Evolutionary conservation across 2,888 invertebrate species (phyloP).

Genomic region (Tenthredo distinguenda): DNA sequence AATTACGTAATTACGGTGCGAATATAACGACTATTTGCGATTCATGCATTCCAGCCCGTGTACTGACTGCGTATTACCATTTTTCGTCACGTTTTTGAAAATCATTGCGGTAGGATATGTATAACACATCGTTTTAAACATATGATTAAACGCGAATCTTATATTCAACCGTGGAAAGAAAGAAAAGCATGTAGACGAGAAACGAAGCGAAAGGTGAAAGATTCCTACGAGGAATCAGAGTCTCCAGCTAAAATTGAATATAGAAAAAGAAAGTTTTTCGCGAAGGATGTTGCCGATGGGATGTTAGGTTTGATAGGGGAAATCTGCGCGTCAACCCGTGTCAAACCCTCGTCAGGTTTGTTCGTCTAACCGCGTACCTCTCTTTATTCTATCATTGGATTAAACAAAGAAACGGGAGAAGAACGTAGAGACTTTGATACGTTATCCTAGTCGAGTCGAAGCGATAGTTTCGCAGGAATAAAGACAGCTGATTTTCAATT

Average conservation of each 20-base stretch:
- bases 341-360: slow-evolving; percentile 48
- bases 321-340: slow-evolving; percentile 45
- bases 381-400: slow-evolving; percentile 46
- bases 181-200: background rate
- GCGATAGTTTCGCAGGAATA: background rate
- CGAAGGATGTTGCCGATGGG: slow-evolving; percentile 1
- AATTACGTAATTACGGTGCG: background rate
- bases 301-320: slow-evolving; percentile 38
- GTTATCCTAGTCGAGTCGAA: background rate
- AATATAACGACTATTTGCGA: background rate
- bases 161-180: background rate
- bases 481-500: background rate
- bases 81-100: too few relatives aligned
- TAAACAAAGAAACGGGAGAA: background rate
- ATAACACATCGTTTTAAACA: too few relatives aligned
- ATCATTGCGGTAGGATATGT: too few relatives aligned
- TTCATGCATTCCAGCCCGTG: background rate
- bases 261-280: background rate
- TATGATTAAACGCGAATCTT: too few relatives aligned
- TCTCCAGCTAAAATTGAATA: background rate
- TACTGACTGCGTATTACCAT: too few relatives aligned
- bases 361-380: background rate
- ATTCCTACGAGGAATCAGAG: background rate
- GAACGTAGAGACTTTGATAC: slow-evolving; percentile 10
- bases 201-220: background rate